A percentile compares a stretch with the other conserved stretches of the same genome.
Evolutionary conservation across 1,140 invertebrate species (phyloP).

Genomic region (Bombyx mori): DNA sequence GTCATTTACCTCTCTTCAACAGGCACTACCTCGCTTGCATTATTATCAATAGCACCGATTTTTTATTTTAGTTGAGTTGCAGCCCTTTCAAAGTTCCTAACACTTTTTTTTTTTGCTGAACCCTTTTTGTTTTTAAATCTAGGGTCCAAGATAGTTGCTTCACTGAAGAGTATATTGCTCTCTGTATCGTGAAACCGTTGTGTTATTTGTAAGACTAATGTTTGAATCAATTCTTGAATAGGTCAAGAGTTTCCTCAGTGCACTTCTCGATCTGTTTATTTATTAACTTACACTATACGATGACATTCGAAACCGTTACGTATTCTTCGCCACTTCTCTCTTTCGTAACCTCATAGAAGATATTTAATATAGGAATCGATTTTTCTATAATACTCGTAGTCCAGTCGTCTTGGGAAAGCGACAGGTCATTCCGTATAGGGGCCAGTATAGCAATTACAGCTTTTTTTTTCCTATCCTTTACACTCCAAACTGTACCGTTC

Average conservation of each 20-base stretch:
- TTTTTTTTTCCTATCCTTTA: too few species aligned
- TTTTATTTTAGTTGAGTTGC: not conserved
- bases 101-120: conserved; percentile 1
- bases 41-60: conserved; percentile 1
- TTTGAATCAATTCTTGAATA: not conserved
- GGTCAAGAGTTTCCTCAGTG: conserved; percentile 6
- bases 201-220: conserved; percentile 1
- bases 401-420: not conserved
- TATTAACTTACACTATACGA: conserved; percentile 6
- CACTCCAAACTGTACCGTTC: too few species aligned
- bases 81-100: not conserved
- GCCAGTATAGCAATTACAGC: not conserved
- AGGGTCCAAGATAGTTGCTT: conserved; percentile 9
- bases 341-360: conserved; percentile 14
- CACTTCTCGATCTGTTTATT: conserved; percentile 3
- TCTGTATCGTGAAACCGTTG: conserved; percentile 7
- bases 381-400: conserved; percentile 2
- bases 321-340: conserved; percentile 19
- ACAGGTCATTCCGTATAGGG: too few species aligned
- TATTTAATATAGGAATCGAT: conserved; percentile 6
- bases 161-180: conserved; percentile 2
- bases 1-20: not conserved
- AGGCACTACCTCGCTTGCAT: not conserved
- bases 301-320: conserved; percentile 13
- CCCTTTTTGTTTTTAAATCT: conserved; percentile 3